Evolutionary conservation across 2,888 invertebrate species (phyloP).

Genomic region (Nasonia oneida): DNA sequence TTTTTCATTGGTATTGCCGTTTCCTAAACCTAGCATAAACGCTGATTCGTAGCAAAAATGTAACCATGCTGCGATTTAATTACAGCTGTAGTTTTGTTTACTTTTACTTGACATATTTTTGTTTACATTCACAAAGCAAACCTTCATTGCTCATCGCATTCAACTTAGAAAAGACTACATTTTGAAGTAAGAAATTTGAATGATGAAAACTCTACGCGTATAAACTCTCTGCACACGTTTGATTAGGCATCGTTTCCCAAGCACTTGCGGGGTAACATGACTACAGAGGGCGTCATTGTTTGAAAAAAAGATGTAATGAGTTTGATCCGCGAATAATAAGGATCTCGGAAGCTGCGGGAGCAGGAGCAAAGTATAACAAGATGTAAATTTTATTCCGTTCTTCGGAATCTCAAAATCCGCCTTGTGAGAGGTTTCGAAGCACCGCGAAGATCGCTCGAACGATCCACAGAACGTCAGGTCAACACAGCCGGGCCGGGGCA

Average conservation of each 20-base stretch:
- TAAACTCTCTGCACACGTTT: too few relatives aligned
- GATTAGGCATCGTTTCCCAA: too few relatives aligned
- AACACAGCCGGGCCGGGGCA: constrained; percentile 15
- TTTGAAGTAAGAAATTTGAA: too few relatives aligned
- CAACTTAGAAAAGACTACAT: too few relatives aligned
- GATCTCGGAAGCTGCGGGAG: constrained; percentile 19
- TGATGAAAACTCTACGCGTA: too few relatives aligned
- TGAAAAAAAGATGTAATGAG: constrained; percentile 25
- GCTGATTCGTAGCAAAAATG: neutral
- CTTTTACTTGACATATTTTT: too few relatives aligned
- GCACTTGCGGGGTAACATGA: too few relatives aligned
- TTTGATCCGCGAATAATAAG: constrained; percentile 51
- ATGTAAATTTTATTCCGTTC: constrained; percentile 65
- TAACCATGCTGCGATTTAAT: too few relatives aligned
- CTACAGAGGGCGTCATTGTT: neutral
- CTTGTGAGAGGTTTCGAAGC: constrained; percentile 34
- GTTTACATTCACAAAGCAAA: too few relatives aligned
- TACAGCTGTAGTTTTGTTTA: too few relatives aligned
- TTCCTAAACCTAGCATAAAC: constrained; percentile 25
- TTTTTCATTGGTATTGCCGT: constrained; percentile 33
- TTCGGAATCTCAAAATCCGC: constrained; percentile 33
- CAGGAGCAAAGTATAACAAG: constrained; percentile 60
- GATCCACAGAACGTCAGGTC: constrained; percentile 24
- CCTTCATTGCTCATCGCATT: too few relatives aligned
- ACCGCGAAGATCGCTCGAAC: constrained; percentile 25